Evolutionary conservation across 2,113 vertebrate genomes (phyloP), one percentile per base, ranked within the genome.

Genomic region (Sinocyclocheilus anshuiensis): DNA sequence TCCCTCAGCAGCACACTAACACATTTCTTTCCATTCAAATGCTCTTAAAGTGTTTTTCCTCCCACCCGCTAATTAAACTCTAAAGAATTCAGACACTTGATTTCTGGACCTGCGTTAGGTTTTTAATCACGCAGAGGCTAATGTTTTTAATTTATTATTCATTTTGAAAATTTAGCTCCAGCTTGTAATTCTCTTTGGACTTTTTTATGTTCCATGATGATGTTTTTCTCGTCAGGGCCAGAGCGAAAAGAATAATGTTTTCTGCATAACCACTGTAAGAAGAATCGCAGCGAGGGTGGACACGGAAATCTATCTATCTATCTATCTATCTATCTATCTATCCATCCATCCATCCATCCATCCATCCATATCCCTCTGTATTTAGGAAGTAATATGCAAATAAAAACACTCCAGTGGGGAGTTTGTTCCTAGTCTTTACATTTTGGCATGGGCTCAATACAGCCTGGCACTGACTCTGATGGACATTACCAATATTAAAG

Each of bases 61-160:
- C 72, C 83, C 87, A 86, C 86, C 42, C 55, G 74, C 86, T 91
- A 90, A 92, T 89, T 93, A 91, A 93, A 92, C 86, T 61, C n/a
- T 29, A 86, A 77, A 86, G 12, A 85, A 85, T 88, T 88, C 82
- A 88, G 89, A 89, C 89, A 83, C 89, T 92, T 84, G 78, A 87
- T 89, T 91, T 48, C 13, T 48, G 71, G 84, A 85, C 69, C 86
- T 1, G 74, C 36, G 61, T 79, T 87, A 86, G 61, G 9, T 78
- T 89, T 87, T 92, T 92, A 91, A 93, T 93, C 88, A 90, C 59
- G 57, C 86, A 89, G 88, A 89, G 89, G 88, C 89, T 91, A 90
- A 93, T 93, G 92, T 89, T 90, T 93, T 90, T 90, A 90, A 94
- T 93, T 92, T 93, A 94, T 92, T 89, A 87, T 92, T 88, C 89